phyloP scores from a whole-genome alignment of 2,888 invertebrate genomes.

The Meloe dianella region DNA sequence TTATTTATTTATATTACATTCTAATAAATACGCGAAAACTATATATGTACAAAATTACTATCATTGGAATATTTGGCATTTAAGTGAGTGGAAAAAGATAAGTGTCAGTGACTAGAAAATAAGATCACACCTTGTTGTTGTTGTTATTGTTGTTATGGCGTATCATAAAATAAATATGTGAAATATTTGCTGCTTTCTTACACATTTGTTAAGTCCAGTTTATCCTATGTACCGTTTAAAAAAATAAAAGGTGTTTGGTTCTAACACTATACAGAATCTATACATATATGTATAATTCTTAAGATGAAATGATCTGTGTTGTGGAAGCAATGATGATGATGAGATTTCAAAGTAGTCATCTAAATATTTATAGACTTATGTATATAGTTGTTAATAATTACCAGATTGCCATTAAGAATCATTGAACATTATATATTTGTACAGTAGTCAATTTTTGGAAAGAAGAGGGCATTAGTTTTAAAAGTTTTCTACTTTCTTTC shows the following conservation, averaged over 20 bases:
- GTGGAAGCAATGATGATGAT: too few species aligned
- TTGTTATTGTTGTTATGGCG: neutral
- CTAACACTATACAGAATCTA: too few species aligned
- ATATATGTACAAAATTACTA: neutral
- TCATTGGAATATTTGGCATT: conserved; percentile 10
- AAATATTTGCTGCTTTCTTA: neutral
- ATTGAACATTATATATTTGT: too few species aligned
- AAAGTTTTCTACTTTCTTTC: neutral
- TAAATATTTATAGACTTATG: too few species aligned
- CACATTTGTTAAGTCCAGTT: neutral
- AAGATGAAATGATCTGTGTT: too few species aligned
- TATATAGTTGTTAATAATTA: too few species aligned
- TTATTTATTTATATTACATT: conserved; percentile 8
- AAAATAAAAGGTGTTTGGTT: too few species aligned
- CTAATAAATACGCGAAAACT: conserved; percentile 17
- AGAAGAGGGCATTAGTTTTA: neutral
- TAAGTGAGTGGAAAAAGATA: conserved; percentile 6
- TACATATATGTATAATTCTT: too few species aligned
- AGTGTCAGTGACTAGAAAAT: conserved; percentile 5
- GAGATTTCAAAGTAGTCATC: too few species aligned
- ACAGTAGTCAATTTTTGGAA: neutral
- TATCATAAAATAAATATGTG: conserved; percentile 7
- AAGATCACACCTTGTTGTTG: conserved; percentile 7
- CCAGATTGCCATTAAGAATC: too few species aligned
- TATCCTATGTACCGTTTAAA: too few species aligned